Base-by-base conservation (phyloP, 2,888 invertebrate species). In the Torymus auratus region DNA sequence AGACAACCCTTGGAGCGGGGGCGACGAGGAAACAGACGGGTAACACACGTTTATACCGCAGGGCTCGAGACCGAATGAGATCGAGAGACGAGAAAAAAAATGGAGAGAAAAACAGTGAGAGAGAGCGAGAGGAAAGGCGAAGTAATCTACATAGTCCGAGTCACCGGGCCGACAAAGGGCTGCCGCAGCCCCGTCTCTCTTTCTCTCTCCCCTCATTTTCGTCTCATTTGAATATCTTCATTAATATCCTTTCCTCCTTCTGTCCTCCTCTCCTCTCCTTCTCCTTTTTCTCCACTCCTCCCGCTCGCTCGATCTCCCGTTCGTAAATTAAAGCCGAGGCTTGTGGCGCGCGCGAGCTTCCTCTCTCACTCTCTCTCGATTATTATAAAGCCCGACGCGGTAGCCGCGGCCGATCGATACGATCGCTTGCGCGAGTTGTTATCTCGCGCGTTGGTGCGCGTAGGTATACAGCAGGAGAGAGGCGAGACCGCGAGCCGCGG, bases 181-280 rank as follows among this genome's bases (percentile, higher is more conserved):
- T 28, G 28, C 28, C 28, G 28, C 3, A 10, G 12, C 58, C 17
- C 23, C 67, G 69, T 28, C 68, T 41, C 17, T 12, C 56, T 11
- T 23, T 69, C 82, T 91, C 28, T 28, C 28, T 92, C 87, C 91
- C 90, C 85, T 89, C 87, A 87, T 88, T 89, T 90, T 89, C 86
- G 84, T 88, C 89, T 89, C 88, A 89, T 90, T 89, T 89, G 88
- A 90, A 90, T 89, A 90, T 90, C 89, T 90, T 90, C 88, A 89
- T 90, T 90, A 90, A 90, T 89, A 89, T 88, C 86, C 86, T 83
- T 83, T 81, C 65, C 73, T 79, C 76, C 69, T 74, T 73, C 72
- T 81, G 73, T 77, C 52, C 55, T 65, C 64, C 73, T 15, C 20
- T 28, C 28, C 28, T 28, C 28, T 5, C 28, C 3, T 4, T 7